Percentiles rank a stretch among this genome's conserved stretches.
Evolutionary conservation across 2,888 invertebrate genomes (phyloP).

Genomic region (Chrysolina oricalcia): DNA sequence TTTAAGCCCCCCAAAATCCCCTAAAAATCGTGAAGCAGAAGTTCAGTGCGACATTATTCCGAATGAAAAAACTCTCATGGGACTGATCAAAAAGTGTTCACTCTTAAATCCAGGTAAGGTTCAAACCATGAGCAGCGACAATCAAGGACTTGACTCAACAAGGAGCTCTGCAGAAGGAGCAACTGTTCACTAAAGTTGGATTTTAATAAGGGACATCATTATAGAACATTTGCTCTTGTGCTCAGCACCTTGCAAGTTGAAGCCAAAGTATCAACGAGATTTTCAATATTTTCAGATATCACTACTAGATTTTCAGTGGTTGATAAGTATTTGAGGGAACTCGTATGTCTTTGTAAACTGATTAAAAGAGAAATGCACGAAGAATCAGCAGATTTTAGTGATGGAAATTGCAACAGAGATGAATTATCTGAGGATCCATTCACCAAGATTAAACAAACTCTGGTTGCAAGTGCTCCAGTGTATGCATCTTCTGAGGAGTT

Average conservation of each 20-base stretch:
- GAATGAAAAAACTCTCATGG: neutral
- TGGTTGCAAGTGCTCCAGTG: neutral
- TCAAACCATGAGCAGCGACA: neutral
- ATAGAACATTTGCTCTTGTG: no score
- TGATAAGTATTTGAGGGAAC: neutral
- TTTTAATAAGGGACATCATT: no score
- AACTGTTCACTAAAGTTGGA: no score
- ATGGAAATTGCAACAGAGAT: neutral
- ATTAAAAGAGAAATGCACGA: neutral
- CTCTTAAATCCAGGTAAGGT: slow-evolving; percentile 6
- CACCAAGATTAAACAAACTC: neutral
- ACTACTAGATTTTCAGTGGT: neutral
- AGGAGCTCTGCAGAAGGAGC: no score
- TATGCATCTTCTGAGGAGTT: slow-evolving; percentile 15
- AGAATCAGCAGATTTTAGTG: neutral
- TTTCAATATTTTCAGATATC: slow-evolving; percentile 6
- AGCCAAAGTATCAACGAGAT: no score
- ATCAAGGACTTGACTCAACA: no score
- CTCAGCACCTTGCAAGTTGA: no score
- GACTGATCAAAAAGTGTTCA: slow-evolving; percentile 22
- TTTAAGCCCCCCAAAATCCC: neutral
- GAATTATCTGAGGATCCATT: neutral
- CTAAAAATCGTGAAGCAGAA: slow-evolving; percentile 20
- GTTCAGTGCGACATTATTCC: slow-evolving; percentile 33
- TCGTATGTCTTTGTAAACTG: slow-evolving; percentile 4